Conservation (phyloP, 2,113 vertebrate species). For the Vireo altiloquus region DNA sequence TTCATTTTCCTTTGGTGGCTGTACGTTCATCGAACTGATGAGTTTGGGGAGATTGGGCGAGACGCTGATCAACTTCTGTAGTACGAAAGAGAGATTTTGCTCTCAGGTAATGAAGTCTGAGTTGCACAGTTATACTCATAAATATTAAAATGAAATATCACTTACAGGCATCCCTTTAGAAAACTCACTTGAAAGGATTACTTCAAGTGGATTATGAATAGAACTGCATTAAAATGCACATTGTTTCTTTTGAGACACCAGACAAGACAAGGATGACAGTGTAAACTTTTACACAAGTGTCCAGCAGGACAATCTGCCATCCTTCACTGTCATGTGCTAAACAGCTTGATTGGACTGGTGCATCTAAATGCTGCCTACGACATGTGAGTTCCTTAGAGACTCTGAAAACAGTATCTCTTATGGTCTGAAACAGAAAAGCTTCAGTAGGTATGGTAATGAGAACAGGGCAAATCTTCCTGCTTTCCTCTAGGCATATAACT, state of each 20-base stretch:
- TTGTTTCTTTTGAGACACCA: background rate
- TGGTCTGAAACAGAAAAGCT: background rate
- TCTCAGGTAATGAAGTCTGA: background rate
- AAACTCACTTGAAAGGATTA: background rate
- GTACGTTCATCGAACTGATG: conserved; percentile 84
- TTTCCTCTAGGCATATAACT: background rate
- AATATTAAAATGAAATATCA: background rate
- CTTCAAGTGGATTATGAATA: background rate
- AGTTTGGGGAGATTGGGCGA: conserved; percentile 91
- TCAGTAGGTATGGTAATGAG: background rate
- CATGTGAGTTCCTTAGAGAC: background rate
- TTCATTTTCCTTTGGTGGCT: conserved; percentile 93
- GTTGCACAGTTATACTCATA: background rate
- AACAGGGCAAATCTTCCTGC: background rate
- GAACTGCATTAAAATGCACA: background rate
- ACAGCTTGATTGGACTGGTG: background rate
- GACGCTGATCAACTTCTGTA: conserved; percentile 85
- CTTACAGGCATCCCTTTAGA: background rate
- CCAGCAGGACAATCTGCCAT: background rate
- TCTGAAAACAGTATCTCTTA: background rate
- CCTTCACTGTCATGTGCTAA: background rate
- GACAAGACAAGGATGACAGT: background rate
- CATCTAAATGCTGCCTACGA: background rate
- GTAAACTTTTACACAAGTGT: background rate
- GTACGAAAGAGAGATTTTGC: background rate